Evolutionary conservation across 2,113 vertebrate species (phyloP).

Genomic region (Emydura subglobosa): DNA sequence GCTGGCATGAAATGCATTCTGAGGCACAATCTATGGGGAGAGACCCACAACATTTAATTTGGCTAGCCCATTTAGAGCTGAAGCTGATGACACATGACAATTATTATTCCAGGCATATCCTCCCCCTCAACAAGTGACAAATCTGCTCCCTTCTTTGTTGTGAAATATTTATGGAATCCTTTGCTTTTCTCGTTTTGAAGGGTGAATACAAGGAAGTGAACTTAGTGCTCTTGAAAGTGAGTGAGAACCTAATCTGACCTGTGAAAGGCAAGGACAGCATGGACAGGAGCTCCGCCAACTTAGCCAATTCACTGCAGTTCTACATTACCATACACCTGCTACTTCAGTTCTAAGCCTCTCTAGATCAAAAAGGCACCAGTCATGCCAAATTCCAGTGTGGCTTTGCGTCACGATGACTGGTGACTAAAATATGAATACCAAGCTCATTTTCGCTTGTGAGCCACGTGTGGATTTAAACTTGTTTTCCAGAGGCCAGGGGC

Average conservation of each 20-base stretch:
- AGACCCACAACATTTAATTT: background rate
- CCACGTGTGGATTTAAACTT: background rate
- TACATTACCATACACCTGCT: background rate
- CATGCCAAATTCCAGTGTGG: background rate
- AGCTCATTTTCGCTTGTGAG: background rate
- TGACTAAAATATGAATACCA: background rate
- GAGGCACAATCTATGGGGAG: background rate
- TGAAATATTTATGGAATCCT: background rate
- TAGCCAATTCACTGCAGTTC: background rate
- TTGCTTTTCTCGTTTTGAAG: background rate
- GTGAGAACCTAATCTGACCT: background rate
- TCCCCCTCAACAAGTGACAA: background rate
- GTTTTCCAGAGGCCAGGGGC: background rate
- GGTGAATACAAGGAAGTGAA: background rate
- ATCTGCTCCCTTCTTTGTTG: background rate
- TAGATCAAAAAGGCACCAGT: background rate
- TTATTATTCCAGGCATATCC: background rate
- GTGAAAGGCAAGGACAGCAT: background rate
- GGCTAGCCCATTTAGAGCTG: background rate
- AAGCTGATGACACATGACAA: background rate
- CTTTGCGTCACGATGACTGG: background rate
- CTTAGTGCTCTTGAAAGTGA: background rate
- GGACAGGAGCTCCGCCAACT: background rate
- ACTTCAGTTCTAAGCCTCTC: background rate
- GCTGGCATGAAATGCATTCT: background rate